Evolutionary conservation across 30 jellyfish, hydroid and myxozoan species (phyloP).

Genomic region (Euphysa ruthae): DNA sequence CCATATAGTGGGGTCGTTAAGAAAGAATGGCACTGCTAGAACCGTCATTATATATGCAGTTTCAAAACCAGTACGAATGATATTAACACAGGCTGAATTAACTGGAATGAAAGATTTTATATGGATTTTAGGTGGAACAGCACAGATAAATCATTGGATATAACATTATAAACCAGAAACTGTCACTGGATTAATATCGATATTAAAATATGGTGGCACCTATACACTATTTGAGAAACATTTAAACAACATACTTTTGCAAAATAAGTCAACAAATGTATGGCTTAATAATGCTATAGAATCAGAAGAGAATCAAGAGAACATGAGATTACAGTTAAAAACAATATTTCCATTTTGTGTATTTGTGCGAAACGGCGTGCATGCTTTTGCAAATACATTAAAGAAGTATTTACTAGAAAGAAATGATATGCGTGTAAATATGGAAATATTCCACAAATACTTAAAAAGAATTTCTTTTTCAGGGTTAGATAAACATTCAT

Average conservation of each 20-base stretch:
- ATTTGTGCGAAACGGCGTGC: background rate
- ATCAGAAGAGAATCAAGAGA: background rate
- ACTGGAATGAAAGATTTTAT: background rate
- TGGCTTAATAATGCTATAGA: background rate
- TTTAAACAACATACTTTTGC: background rate
- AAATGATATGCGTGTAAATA: too few relatives aligned
- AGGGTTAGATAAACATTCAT: too few relatives aligned
- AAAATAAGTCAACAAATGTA: background rate
- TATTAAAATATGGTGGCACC: slow-evolving; percentile 4
- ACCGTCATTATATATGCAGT: slow-evolving; percentile 6
- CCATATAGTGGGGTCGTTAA: background rate
- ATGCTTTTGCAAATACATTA: background rate
- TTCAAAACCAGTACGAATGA: background rate
- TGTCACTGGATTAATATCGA: background rate
- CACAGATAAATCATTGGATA: background rate
- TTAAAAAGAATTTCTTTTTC: too few relatives aligned
- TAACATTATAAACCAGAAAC: background rate
- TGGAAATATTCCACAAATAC: too few relatives aligned
- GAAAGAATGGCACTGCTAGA: background rate
- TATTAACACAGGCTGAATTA: background rate
- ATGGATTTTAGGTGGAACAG: slow-evolving; percentile 13
- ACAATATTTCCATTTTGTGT: background rate
- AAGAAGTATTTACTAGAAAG: too few relatives aligned
- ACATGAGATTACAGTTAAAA: too few relatives aligned
- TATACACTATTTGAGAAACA: background rate